Evolutionary conservation across 2,888 invertebrate genomes (phyloP), one percentile per base, ranked within the genome.

Genomic region (Cerastoderma edule): DNA sequence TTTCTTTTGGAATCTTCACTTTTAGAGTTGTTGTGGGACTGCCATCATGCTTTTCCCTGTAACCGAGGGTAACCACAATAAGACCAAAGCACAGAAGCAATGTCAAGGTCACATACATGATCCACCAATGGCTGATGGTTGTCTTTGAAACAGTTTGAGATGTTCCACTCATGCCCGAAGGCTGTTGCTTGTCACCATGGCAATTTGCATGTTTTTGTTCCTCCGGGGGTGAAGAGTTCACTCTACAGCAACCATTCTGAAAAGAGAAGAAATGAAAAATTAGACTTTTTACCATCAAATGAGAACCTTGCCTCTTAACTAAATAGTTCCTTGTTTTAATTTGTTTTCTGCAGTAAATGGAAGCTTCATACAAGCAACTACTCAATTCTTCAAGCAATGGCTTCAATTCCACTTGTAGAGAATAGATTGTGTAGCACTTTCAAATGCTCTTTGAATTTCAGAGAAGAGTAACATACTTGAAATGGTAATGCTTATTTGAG

Each of bases 1-100:
- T 65, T 24, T 69, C 65, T 16, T 69, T 56, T 32, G 74, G 74
- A 60, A 74, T 69, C 13, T 64, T 56, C 39, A 74, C 48, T 27
- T 65, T 69, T 24, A 74, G 69, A 13, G 63, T 64, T 32, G 74
- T 56, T 22, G 35, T 22, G n/a, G 68, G 68, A 24, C 39, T 39
- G n/a, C 24, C 22, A 27, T 39, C 27, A 5, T n/a, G 28, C 0
- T 60, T 0, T 4, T 60, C 16, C 0, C 22, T 0, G 22, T 24
- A 8, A 1, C 35, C 60, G 6, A 60, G 27, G 10, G 50, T 54
- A 33, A 67, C 5, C 3, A 50, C 53, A 19, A 73, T 33, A 48
- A 44, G 44, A 8, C 67, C 39, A 10, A 67, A 27, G 19, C 60
- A 50, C 19, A 72, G 32, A 28, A 63, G 60, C 5, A 57, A 30